phyloP scores from a whole-genome alignment of 2,113 vertebrate species.

The Columbina picui region DNA sequence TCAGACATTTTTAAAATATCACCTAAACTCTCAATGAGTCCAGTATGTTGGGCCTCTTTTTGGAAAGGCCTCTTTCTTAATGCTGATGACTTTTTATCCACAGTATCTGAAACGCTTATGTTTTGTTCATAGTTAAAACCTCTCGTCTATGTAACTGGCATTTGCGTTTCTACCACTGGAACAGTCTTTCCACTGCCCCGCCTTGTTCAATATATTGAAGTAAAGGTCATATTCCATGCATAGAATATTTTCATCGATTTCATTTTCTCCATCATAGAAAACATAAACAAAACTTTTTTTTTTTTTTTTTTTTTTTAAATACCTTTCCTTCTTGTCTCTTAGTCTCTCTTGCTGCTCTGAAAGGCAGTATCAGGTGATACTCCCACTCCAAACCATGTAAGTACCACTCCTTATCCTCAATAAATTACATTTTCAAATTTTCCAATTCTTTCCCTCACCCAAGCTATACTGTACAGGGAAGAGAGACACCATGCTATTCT shows the following conservation, averaged over 20 bases:
- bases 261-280: neutral
- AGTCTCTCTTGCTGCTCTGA: neutral
- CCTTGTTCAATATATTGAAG: neutral
- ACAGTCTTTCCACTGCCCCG: neutral
- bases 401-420: neutral
- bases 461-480: neutral
- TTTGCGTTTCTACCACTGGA: neutral
- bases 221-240: neutral
- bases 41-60: neutral
- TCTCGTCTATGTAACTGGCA: neutral
- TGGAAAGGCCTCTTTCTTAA: neutral
- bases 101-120: fast-evolving
- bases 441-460: neutral
- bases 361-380: neutral
- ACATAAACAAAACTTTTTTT: neutral
- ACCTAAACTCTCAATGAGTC: neutral
- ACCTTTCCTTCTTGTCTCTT: neutral
- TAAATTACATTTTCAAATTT: neutral
- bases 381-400: neutral
- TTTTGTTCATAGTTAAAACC: neutral
- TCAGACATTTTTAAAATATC: neutral
- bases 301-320: no score
- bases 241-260: neutral
- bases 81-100: neutral
- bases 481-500: neutral